Conservation (phyloP, 1,140 invertebrate genomes). For the Formica selysi region DNA sequence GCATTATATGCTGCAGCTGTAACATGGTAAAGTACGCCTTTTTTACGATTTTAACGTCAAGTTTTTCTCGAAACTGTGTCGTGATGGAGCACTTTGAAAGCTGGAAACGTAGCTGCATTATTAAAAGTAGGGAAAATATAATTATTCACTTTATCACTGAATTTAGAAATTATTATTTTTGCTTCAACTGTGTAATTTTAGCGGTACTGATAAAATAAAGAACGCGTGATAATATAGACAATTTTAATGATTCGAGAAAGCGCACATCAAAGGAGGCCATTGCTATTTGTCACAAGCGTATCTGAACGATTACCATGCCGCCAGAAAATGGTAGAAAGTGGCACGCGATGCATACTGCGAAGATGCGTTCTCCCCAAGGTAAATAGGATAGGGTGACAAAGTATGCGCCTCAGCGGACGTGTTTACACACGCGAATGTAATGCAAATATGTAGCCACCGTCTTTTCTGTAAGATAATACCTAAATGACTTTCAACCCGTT, state of each 20-base stretch:
- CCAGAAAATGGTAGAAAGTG: slow-evolving; percentile 20
- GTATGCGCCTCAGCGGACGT: slow-evolving; percentile 64
- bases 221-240: slow-evolving; percentile 9
- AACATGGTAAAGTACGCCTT: no score
- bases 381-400: slow-evolving; percentile 73
- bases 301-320: slow-evolving; percentile 64
- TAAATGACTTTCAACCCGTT: slow-evolving; percentile 61
- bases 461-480: slow-evolving; percentile 57
- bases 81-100: no score
- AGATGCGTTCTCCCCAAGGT: slow-evolving; percentile 47
- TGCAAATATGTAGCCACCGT: slow-evolving; percentile 58
- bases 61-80: no score
- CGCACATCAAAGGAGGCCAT: slow-evolving; percentile 59
- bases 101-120: no score
- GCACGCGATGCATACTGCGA: slow-evolving; percentile 39
- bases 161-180: no score
- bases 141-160: no score
- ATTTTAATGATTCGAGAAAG: slow-evolving; percentile 2
- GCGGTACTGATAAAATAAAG: background rate
- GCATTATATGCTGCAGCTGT: no score
- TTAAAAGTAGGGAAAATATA: no score
- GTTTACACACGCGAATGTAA: slow-evolving; percentile 69
- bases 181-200: no score
- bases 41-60: no score
- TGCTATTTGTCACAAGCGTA: slow-evolving; percentile 65